These are phyloP conservation scores for Takifugu rubripes DNA, from an alignment of 2,797 vertebrate genomes.

Conservation along the genomic window DNA sequence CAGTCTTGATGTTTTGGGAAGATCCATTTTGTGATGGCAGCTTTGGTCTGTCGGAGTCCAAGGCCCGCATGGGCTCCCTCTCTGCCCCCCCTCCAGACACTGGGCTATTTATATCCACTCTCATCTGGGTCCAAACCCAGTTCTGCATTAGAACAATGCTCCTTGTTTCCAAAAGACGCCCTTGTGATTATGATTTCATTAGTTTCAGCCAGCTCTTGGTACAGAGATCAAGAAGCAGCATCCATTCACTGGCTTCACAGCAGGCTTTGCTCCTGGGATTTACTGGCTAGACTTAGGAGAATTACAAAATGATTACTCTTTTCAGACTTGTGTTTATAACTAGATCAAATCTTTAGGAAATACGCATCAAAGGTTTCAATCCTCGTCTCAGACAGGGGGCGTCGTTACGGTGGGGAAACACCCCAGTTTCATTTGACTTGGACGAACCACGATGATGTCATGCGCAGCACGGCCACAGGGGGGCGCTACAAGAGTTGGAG, in stretches of 20 bases:
- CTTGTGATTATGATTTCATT: slow-evolving; percentile 32
- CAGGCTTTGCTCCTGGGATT: not conserved
- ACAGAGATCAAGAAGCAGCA: not conserved
- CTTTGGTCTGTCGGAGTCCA: too few species aligned
- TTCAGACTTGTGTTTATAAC: too few species aligned
- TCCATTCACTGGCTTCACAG: not conserved
- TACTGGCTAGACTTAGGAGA: not conserved
- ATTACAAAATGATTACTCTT: not conserved
- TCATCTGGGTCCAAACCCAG: slow-evolving; percentile 6
- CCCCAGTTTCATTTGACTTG: too few species aligned
- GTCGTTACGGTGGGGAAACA: too few species aligned
- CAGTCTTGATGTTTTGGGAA: not conserved
- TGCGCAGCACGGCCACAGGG: slow-evolving; percentile 13
- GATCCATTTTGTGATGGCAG: too few species aligned
- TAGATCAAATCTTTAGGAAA: too few species aligned
- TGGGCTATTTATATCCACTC: not conserved
- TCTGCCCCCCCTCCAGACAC: not conserved
- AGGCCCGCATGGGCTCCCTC: too few species aligned
- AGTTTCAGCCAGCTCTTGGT: not conserved
- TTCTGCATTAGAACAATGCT: slow-evolving; percentile 27
- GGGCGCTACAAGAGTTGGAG: not conserved
- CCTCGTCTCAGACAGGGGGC: too few species aligned
- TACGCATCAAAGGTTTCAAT: too few species aligned
- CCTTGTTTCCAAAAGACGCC: slow-evolving; percentile 17
- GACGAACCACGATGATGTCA: not conserved